Base-by-base conservation (phyloP, 2,113 vertebrate genomes). In the Daphoenositta chrysoptera region DNA sequence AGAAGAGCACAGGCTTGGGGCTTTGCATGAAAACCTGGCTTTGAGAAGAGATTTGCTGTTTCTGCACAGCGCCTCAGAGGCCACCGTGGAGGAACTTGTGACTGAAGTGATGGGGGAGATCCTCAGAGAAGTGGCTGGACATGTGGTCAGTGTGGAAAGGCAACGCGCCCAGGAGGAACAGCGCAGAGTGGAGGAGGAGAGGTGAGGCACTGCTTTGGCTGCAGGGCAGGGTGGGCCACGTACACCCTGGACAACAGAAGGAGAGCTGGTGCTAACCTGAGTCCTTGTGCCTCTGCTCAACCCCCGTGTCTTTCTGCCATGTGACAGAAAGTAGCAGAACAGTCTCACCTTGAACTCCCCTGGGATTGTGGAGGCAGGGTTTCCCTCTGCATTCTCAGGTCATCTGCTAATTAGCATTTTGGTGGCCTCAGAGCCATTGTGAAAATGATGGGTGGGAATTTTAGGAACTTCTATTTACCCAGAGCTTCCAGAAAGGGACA, bases 161-260 rank as follows among this genome's bases (percentile, higher is more conserved):
- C 96, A 98, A 73, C 98, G 98, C 3, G 93, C 98, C 8, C 97
- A 97, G 27, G 98, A 98, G 79, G 98, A 99, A 64, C 98, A 96
- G 71, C 98, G 97, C 54, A 98, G 77, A 89, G 97, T 98, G 13
- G 99, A 99, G 93, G 98, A 99, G 92, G 98, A 98, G 85, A 98
- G 99, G 99, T 99, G 58, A 92, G 86, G 61, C 2, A 3, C 39
- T 44, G 53, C 35, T 39, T 51, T 61, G 44, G 31, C 44, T n/a
- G 21, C 26, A 15, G 58, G 35, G 15, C 37, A 40, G 39, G 14
- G 6, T 72, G 73, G 53, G 48, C n/a, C 85, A n/a, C 9, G 3
- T 31, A 28, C 13, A 17, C 17, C 6, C 26, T 10, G 3, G 27
- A 47, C 20, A 28, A 4, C 0, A 0, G 24, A 39, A 65, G 2